Percentiles rank a stretch among this genome's conserved stretches.
phyloP scores from a whole-genome alignment of 30 jellyfish, hydroid and myxozoan species.

The Aurelia coerulea region DNA sequence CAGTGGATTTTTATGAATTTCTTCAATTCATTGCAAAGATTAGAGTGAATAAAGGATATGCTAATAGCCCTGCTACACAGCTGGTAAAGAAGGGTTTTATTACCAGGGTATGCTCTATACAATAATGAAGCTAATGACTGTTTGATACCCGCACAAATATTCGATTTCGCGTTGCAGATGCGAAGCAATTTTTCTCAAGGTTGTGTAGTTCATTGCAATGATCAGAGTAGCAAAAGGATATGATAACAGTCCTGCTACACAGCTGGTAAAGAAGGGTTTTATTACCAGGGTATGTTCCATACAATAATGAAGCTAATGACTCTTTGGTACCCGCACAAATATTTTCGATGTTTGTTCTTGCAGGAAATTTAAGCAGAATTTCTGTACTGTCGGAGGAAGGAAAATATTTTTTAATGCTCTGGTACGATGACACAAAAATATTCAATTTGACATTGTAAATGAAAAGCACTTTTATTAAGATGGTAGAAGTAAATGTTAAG shows the following conservation, averaged over 20 bases:
- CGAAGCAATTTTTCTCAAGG: too few relatives aligned
- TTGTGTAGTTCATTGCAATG: slow-evolving; percentile 26
- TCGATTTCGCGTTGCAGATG: neutral
- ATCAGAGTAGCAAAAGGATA: neutral
- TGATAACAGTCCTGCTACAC: slow-evolving; percentile 26
- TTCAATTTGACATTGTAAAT: neutral
- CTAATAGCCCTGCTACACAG: slow-evolving; percentile 32
- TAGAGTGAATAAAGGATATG: slow-evolving; percentile 2
- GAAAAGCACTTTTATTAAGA: too few relatives aligned
- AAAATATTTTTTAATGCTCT: too few relatives aligned
- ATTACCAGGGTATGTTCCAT: slow-evolving; percentile 27
- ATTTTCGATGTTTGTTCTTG: too few relatives aligned
- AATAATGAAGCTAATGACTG: neutral
- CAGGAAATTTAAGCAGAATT: too few relatives aligned
- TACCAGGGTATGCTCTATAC: slow-evolving; percentile 36
- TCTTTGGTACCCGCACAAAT: too few relatives aligned
- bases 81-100: slow-evolving; percentile 47
- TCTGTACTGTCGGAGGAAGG: too few relatives aligned
- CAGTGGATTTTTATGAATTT: slow-evolving; percentile 64
- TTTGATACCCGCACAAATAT: neutral
- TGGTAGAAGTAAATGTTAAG: too few relatives aligned
- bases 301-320: neutral
- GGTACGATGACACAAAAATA: neutral
- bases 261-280: slow-evolving; percentile 37
- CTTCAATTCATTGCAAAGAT: slow-evolving; percentile 49